Conservation (phyloP, 2,888 invertebrate species). For the Sphecodes monilicornis region DNA sequence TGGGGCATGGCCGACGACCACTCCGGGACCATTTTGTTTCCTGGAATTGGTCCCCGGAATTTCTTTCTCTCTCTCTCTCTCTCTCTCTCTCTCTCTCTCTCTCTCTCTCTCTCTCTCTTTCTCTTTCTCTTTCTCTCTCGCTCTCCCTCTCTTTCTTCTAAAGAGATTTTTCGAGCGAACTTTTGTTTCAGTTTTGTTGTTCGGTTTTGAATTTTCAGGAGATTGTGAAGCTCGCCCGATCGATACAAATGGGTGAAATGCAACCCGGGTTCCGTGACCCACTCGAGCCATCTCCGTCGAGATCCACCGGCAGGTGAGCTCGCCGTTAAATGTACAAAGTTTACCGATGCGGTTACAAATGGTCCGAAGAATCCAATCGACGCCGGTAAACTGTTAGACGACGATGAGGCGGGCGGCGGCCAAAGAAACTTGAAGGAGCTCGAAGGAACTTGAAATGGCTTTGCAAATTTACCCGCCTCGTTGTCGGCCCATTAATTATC, state of each 20-base stretch:
- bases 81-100: not conserved
- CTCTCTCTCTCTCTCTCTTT: not conserved
- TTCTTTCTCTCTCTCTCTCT: not conserved
- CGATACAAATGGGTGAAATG: slow-evolving; percentile 35
- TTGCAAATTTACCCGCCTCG: slow-evolving; percentile 81
- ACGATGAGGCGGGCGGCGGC: slow-evolving; percentile 63
- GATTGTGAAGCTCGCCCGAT: not conserved
- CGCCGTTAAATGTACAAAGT: slow-evolving; percentile 80
- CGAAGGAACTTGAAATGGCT: slow-evolving; percentile 82
- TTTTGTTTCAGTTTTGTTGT: not conserved
- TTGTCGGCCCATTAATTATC: slow-evolving; percentile 80
- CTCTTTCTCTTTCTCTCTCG: not conserved
- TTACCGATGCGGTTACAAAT: slow-evolving; percentile 80
- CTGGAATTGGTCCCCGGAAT: slow-evolving; percentile 40
- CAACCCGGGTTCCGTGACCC: slow-evolving; percentile 57
- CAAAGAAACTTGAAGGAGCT: slow-evolving; percentile 75
- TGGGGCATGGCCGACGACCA: slow-evolving; percentile 74
- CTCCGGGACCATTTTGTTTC: slow-evolving; percentile 79
- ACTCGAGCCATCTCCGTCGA: slow-evolving; percentile 45
- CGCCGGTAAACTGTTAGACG: slow-evolving; percentile 75
- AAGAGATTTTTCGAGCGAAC: not conserved
- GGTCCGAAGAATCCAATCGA: slow-evolving; percentile 80
- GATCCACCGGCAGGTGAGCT: slow-evolving; percentile 48
- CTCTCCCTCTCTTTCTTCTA: not conserved
- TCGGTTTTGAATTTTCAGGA: not conserved